Conservation (phyloP, 2,797 vertebrate species). For the Astyanax mexicanus region DNA sequence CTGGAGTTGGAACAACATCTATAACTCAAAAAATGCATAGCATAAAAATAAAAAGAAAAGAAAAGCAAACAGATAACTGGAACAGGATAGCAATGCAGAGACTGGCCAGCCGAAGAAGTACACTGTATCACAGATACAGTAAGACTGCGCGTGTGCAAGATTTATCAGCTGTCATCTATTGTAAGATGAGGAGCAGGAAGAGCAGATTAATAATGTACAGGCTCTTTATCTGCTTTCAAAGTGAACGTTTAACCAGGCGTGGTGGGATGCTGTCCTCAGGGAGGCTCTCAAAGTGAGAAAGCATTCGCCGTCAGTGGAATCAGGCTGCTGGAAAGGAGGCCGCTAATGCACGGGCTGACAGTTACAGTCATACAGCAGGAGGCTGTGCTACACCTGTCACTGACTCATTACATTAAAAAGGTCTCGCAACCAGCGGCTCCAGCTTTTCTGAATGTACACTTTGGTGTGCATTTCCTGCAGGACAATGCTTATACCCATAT, state of each 20-base stretch:
- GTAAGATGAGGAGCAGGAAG: slow-evolving; percentile 11
- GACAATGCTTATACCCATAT: no score
- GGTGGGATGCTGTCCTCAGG: slow-evolving; percentile 20
- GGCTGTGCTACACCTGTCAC: slow-evolving; percentile 13
- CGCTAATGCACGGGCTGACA: slow-evolving; percentile 30
- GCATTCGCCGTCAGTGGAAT: slow-evolving; percentile 4
- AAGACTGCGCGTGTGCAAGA: slow-evolving; percentile 17
- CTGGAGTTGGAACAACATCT: no score
- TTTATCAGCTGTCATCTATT: slow-evolving; percentile 34
- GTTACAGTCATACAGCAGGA: slow-evolving; percentile 43
- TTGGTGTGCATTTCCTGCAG: no score
- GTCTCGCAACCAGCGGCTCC: no score
- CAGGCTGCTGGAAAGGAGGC: slow-evolving; percentile 10
- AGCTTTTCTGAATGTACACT: no score
- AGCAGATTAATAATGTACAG: slow-evolving; percentile 47
- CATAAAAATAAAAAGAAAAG: no score
- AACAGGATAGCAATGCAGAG: no score
- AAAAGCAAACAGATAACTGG: no score
- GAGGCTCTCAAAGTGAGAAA: slow-evolving; percentile 32
- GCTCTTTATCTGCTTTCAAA: slow-evolving; percentile 42
- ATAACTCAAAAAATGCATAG: no score
- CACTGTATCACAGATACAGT: neutral
- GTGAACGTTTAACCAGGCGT: slow-evolving; percentile 43
- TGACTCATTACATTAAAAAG: no score
- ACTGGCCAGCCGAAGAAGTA: neutral